Base-by-base conservation (phyloP, 2,888 invertebrate genomes). In the Tineola bisselliella region DNA sequence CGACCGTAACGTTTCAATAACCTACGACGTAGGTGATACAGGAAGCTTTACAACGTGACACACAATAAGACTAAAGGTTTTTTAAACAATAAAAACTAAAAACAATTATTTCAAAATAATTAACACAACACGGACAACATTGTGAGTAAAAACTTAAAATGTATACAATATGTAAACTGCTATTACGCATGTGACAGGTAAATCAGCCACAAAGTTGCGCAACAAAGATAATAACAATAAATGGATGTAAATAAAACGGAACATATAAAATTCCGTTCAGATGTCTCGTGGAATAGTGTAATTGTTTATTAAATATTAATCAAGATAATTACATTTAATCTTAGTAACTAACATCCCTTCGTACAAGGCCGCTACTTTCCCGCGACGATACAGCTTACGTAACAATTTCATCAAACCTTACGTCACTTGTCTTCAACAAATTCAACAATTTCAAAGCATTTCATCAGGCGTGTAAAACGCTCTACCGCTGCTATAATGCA, bases 221-320 rank as follows among this genome's bases (percentile, higher is more conserved):
- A 38, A 12, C 38, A 38, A 38, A 38, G n/a, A 38, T 38, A 38
- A 38, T 31, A 31, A 31, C 38, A 38, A 38, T 8, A 43, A 43
- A 43, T 43, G 4, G 43, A 43, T 43, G 43, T 43, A 43, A 43
- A 43, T 43, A 43, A 43, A 43, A 43, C 43, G 8, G 13, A n/a
- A n/a, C 13, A 13, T 43, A 13, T 13, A 5, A 3, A 48, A 48
- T 17, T 17, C n/a, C 17, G 10, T 48, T 15, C 13, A 5, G 10
- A 15, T 8, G 15, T 48, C 48, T 13, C 12, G 48, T 48, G n/a
- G n/a, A 10, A 48, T 48, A 54, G 18, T 1, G 15, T 52, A 54
- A 18, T 54, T 54, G 54, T 54, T 54, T 54, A 54, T 54, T 54
- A 38, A 54, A 54, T 54, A 54, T 54, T 25, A 54, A 54, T 54